Evolutionary conservation across 2,888 invertebrate species (phyloP).

Genomic region (Sturmia bella): DNA sequence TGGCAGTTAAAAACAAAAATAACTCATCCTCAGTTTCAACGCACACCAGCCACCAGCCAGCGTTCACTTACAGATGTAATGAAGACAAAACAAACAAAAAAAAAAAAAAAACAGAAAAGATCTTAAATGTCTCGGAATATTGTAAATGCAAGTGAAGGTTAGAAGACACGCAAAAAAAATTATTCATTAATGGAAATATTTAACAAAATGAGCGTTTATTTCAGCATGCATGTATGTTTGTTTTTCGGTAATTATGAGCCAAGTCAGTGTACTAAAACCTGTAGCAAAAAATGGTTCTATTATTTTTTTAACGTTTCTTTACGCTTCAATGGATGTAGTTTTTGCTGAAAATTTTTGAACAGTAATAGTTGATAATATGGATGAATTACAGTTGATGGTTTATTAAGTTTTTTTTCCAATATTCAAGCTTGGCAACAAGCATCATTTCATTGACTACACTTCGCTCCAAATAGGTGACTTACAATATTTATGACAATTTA

Average conservation of each 20-base stretch:
- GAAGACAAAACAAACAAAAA: no score
- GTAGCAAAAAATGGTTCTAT: conserved; percentile 55
- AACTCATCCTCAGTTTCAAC: conserved; percentile 12
- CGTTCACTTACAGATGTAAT: neutral
- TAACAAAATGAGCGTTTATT: conserved; percentile 1
- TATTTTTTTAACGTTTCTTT: conserved; percentile 38
- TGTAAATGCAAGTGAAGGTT: conserved; percentile 48
- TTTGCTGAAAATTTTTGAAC: conserved; percentile 10
- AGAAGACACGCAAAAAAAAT: conserved; percentile 22
- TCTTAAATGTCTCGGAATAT: conserved; percentile 43
- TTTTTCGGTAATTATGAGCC: no score
- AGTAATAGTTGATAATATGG: conserved; percentile 15
- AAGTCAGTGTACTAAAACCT: neutral
- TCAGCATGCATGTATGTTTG: neutral
- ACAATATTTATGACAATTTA: conserved; percentile 57
- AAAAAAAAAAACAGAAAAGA: conserved; percentile 19
- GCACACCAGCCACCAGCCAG: conserved; percentile 3
- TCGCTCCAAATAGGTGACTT: conserved; percentile 12
- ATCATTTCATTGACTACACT: conserved; percentile 24
- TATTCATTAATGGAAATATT: conserved; percentile 30
- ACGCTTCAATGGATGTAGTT: conserved; percentile 13
- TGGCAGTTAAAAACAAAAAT: conserved; percentile 10
- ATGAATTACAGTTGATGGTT: conserved; percentile 33
- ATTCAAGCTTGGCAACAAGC: neutral
- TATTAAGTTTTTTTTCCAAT: conserved; percentile 1